Conservation (phyloP, 1,140 invertebrate species). For the Galleria mellonella region DNA sequence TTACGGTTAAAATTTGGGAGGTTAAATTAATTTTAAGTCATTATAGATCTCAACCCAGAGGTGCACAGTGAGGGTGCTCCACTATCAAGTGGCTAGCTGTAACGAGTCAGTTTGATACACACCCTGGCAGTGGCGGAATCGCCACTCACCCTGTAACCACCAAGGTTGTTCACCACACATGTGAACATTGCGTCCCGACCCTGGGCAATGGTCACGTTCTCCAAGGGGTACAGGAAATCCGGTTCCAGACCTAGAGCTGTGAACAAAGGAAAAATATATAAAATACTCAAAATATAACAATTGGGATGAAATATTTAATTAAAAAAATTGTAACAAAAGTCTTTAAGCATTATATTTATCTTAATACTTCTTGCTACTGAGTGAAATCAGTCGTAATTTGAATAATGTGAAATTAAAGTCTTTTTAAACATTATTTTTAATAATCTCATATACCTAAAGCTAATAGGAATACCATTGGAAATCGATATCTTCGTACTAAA, state of each 20-base stretch:
- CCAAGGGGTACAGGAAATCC: conserved; percentile 88
- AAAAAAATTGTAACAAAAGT: too few species aligned
- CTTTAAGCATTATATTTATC: too few species aligned
- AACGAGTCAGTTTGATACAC: conserved; percentile 78
- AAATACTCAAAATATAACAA: too few species aligned
- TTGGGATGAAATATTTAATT: too few species aligned
- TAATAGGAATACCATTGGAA: too few species aligned
- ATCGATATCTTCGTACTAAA: neutral
- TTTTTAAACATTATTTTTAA: too few species aligned
- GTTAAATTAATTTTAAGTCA: too few species aligned
- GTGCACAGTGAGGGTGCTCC: conserved; percentile 58
- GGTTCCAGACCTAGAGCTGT: conserved; percentile 81
- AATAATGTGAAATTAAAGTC: too few species aligned
- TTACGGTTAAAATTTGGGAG: too few species aligned
- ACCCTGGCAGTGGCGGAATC: conserved; percentile 86
- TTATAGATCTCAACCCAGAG: conserved; percentile 55
- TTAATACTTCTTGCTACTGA: too few species aligned
- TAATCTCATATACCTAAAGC: too few species aligned
- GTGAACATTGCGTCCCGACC: conserved; percentile 92
- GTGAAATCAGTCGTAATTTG: too few species aligned
- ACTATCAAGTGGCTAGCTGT: conserved; percentile 56
- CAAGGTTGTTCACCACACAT: conserved; percentile 92
- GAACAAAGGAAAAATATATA: conserved; percentile 22
- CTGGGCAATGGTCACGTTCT: conserved; percentile 90
- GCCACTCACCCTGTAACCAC: conserved; percentile 94